Evolutionary conservation across 1,140 invertebrate genomes (phyloP).

Genomic region (Archegozetes longisetosus): DNA sequence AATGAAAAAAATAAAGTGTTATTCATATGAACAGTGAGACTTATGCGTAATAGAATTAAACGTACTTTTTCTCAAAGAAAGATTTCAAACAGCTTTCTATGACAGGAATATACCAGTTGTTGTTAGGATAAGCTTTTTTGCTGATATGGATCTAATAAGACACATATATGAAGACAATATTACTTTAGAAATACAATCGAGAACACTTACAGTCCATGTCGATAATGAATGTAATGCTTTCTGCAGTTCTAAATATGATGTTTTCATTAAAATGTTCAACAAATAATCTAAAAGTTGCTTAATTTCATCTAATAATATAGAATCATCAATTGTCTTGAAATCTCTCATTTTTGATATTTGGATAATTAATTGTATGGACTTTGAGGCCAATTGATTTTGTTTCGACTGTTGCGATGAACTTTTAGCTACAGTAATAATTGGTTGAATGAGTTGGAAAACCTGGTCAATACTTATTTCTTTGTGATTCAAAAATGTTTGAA

Average conservation of each 20-base stretch:
- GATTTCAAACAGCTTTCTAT: background rate
- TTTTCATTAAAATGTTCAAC: background rate
- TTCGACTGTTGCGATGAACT: background rate
- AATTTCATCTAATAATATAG: background rate
- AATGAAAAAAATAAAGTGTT: background rate
- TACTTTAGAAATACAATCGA: background rate
- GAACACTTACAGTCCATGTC: background rate
- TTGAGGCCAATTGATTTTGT: background rate
- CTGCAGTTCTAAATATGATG: background rate
- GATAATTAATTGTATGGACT: background rate
- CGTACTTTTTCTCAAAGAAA: background rate
- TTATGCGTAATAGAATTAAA: background rate
- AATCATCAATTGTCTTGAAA: background rate
- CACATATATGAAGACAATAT: background rate
- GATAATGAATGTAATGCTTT: background rate
- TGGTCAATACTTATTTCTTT: background rate
- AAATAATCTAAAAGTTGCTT: background rate
- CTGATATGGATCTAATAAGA: background rate
- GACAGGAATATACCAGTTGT: background rate
- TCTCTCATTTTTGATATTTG: background rate
- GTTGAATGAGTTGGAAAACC: background rate
- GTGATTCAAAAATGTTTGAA: conserved; percentile 1
- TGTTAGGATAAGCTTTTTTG: background rate
- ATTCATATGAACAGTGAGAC: too few species aligned
- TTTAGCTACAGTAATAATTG: background rate